Evolutionary conservation across 2,113 vertebrate genomes (phyloP), one percentile per base, ranked within the genome.

Genomic region (Onychostoma macrolepis): DNA sequence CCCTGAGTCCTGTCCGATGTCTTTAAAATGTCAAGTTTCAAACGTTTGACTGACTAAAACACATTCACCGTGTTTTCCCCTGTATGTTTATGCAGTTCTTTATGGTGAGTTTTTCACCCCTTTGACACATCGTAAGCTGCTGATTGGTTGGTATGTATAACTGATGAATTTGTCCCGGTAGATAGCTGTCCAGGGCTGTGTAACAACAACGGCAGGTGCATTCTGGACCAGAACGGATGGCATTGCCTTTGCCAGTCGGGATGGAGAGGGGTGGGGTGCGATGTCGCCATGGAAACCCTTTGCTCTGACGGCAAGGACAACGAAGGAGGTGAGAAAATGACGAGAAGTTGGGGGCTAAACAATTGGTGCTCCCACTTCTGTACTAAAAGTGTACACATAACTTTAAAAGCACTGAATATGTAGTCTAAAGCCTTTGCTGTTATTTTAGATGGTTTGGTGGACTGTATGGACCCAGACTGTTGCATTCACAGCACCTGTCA

Each of bases 401-500:
- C 15, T 67, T 82, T 2, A 11, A 83, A 65, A 83, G 19, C 24
- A 19, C 3, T 17, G 8, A 41, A 56, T 74, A 36, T n/a, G 7
- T 82, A 0, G 21, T 69, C 41, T 82, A 11, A 61, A 8, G 13
- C 13, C 26, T 12, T n/a, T 56, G 17, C 4, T 87, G 69, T 74
- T 69, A 10, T 76, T 94, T 84, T 96, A 99, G 98, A 99, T 91
- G 98, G 98, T 41, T 96, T 99, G 30, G 90, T 94, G 56, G 98
- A 99, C 94, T 99, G 98, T 86, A 98, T 99, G 98, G 98, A 99
- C 89, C 98, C 98, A 12, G 98, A 99, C 90, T 99, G 98, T 96
- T 99, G 98, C 91, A 88, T 96, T 89, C 98, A 99, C 91, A 96
- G 96, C 56, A 94, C 96, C 91, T 99, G 98, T 95, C 97, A 99